These are phyloP conservation scores for Drosophila athabasca DNA, from an alignment of 1,140 invertebrate genomes.

Conservation along the genomic window DNA sequence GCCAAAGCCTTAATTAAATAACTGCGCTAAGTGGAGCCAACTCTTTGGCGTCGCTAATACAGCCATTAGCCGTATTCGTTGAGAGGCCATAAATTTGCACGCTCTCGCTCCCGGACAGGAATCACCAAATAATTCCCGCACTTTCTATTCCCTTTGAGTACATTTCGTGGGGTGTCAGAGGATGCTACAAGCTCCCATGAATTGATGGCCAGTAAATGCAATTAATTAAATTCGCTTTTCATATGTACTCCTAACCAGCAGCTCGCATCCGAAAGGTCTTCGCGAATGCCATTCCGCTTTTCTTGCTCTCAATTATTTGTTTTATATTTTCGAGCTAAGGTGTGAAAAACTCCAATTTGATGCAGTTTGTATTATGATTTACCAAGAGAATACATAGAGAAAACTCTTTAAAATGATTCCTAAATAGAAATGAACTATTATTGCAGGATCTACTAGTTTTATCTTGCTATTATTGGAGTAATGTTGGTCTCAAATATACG, in stretches of 20 bases:
- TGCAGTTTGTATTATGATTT: too few relatives aligned
- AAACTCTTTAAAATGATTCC: too few relatives aligned
- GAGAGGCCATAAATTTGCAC: constrained; percentile 66
- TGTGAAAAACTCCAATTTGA: too few relatives aligned
- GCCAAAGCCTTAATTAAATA: constrained; percentile 71
- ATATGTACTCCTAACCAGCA: background rate
- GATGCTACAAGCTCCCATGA: constrained; percentile 10
- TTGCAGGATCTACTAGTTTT: too few relatives aligned
- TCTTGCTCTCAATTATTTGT: too few relatives aligned
- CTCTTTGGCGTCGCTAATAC: constrained; percentile 74
- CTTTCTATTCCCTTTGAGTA: constrained; percentile 10
- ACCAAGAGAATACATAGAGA: too few relatives aligned
- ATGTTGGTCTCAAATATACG: too few relatives aligned
- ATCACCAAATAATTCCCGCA: constrained; percentile 37
- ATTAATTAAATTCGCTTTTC: constrained; percentile 31
- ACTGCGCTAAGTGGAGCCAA: constrained; percentile 72
- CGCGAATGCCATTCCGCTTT: too few relatives aligned
- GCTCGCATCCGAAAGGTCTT: too few relatives aligned
- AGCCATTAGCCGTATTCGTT: constrained; percentile 71
- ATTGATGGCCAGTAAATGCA: constrained; percentile 18
- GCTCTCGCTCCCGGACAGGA: constrained; percentile 8
- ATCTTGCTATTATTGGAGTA: too few relatives aligned
- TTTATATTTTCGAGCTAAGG: too few relatives aligned
- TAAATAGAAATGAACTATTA: too few relatives aligned
- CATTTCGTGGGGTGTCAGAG: constrained; percentile 12